phyloP scores from a whole-genome alignment of 2,888 invertebrate genomes.

The Diabrotica balteata region DNA sequence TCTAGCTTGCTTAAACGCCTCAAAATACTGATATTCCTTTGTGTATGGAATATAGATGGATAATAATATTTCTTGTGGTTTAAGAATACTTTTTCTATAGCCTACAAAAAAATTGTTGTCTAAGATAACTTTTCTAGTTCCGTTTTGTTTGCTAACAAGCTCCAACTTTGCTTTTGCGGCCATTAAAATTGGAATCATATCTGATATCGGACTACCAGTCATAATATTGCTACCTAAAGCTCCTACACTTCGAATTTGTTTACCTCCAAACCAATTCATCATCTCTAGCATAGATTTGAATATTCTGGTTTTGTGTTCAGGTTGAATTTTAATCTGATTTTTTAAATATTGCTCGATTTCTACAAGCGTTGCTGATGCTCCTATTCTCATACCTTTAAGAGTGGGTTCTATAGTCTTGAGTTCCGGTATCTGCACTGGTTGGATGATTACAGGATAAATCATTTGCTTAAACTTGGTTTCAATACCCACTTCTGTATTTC shows the following conservation, averaged over 20 bases:
- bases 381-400: slow-evolving; percentile 71
- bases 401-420: slow-evolving; percentile 67
- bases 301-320: slow-evolving; percentile 67
- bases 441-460: slow-evolving; percentile 79
- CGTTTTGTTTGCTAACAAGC: slow-evolving; percentile 66
- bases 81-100: slow-evolving; percentile 80
- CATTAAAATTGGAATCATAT: slow-evolving; percentile 91
- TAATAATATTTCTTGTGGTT: slow-evolving; percentile 79
- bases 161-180: slow-evolving; percentile 74
- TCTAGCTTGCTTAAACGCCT: slow-evolving; percentile 90
- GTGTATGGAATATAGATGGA: slow-evolving; percentile 82
- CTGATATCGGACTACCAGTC: slow-evolving; percentile 87
- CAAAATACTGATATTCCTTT: slow-evolving; percentile 72
- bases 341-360: slow-evolving; percentile 74
- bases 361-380: slow-evolving; percentile 81
- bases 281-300: slow-evolving; percentile 79
- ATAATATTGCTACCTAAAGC: slow-evolving; percentile 92
- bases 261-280: slow-evolving; percentile 94
- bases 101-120: slow-evolving; percentile 84
- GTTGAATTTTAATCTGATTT: slow-evolving; percentile 63
- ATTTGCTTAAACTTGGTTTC: slow-evolving; percentile 89
- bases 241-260: slow-evolving; percentile 95
- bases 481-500: slow-evolving; percentile 91
- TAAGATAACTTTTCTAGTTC: slow-evolving; percentile 69
- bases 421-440: slow-evolving; percentile 74